Conservation (phyloP, 2,888 invertebrate genomes). For the Andricus quercusramuli region DNA sequence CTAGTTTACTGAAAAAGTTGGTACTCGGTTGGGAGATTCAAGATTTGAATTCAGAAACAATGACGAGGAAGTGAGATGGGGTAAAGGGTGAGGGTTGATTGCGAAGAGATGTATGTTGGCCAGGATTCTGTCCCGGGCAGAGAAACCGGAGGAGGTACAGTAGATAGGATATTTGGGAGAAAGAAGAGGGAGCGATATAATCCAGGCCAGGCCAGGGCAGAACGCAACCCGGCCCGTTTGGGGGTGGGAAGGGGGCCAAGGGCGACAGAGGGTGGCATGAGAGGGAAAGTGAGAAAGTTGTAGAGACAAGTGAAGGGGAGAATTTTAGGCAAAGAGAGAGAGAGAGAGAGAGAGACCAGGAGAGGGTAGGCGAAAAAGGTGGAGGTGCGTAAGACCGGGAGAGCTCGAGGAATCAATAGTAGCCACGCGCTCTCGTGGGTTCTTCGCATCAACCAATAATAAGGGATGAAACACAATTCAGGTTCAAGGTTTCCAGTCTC, state of each 20-base stretch:
- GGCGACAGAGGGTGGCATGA: constrained; percentile 51
- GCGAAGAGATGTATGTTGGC: constrained; percentile 7
- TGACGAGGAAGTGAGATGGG: neutral
- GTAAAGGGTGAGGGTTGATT: constrained; percentile 29
- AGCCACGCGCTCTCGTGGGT: constrained; percentile 69
- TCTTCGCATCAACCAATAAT: constrained; percentile 64
- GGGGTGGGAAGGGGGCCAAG: constrained; percentile 54
- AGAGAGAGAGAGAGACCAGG: constrained; percentile 51
- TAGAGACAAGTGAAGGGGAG: constrained; percentile 45
- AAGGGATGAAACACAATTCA: neutral
- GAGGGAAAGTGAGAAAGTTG: constrained; percentile 47
- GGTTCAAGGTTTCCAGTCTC: constrained; percentile 46
- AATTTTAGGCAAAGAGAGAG: constrained; percentile 52
- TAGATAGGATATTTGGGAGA: constrained; percentile 34
- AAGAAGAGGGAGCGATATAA: constrained; percentile 60
- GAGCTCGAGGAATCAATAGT: constrained; percentile 72
- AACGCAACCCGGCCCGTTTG: constrained; percentile 50
- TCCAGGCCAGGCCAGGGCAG: constrained; percentile 63
- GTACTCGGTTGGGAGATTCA: too few relatives aligned
- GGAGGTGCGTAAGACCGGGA: constrained; percentile 66
- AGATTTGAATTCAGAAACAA: neutral
- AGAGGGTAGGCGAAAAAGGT: constrained; percentile 52
- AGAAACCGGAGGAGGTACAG: constrained; percentile 46
- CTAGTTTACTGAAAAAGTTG: neutral
- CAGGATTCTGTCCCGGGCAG: constrained; percentile 28